Evolutionary conservation across 2,888 invertebrate species (phyloP).

Genomic region (Melieria crassipennis): DNA sequence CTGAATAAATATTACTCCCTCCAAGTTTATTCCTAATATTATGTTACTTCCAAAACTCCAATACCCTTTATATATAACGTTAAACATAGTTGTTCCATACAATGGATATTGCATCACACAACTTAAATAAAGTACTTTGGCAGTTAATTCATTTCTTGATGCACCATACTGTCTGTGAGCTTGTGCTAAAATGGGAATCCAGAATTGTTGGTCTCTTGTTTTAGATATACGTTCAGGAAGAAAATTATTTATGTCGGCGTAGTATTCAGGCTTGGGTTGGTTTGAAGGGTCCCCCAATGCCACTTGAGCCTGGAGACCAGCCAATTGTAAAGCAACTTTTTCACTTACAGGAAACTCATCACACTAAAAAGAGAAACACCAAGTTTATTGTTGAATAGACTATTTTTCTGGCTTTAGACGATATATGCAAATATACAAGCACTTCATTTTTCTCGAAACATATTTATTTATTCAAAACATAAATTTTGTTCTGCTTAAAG

Average conservation of each 20-base stretch:
- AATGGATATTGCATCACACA: slow-evolving; percentile 97
- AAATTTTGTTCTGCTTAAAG: too few relatives aligned
- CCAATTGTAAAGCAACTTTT: slow-evolving; percentile 92
- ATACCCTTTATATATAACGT: slow-evolving; percentile 91
- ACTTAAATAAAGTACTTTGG: slow-evolving; percentile 91
- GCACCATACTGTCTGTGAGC: slow-evolving; percentile 91
- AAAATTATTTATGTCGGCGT: slow-evolving; percentile 90
- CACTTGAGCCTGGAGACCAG: slow-evolving; percentile 94
- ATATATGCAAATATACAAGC: too few relatives aligned
- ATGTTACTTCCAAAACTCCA: slow-evolving; percentile 84
- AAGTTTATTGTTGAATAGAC: slow-evolving; percentile 1
- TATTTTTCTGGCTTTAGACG: too few relatives aligned
- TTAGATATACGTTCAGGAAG: slow-evolving; percentile 85
- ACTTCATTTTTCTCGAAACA: too few relatives aligned
- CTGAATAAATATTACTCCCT: slow-evolving; percentile 90
- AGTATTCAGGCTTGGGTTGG: slow-evolving; percentile 82
- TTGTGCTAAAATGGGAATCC: slow-evolving; percentile 88
- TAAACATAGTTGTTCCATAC: slow-evolving; percentile 87
- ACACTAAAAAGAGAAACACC: slow-evolving; percentile 68
- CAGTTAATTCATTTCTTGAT: slow-evolving; percentile 89
- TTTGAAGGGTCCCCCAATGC: slow-evolving; percentile 85
- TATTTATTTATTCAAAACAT: too few relatives aligned
- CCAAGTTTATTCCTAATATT: slow-evolving; percentile 87
- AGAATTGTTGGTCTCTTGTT: slow-evolving; percentile 82
- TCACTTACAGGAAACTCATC: slow-evolving; percentile 96